Evolutionary conservation across 2,113 vertebrate species (phyloP).

Genomic region (Coracopsis vasa): DNA sequence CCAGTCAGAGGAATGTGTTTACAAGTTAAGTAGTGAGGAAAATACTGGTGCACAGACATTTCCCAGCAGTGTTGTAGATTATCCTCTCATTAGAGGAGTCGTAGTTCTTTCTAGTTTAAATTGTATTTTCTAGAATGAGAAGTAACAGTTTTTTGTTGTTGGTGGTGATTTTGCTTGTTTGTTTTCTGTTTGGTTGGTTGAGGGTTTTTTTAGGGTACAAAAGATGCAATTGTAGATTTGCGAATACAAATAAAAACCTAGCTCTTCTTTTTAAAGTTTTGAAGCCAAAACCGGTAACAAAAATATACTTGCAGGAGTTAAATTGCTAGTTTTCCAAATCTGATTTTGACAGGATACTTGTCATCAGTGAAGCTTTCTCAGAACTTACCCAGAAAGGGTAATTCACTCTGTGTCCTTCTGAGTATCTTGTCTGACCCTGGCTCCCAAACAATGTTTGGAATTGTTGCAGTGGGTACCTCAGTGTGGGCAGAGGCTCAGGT

Average conservation of each 20-base stretch:
- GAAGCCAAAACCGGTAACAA: not conserved
- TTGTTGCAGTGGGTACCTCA: not conserved
- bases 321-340: not conserved
- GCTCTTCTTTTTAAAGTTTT: not conserved
- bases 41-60: not conserved
- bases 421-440: not conserved
- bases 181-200: not conserved
- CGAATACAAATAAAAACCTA: not conserved
- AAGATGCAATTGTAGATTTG: not conserved
- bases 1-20: conserved; percentile 7
- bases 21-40: not conserved
- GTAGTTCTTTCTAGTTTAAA: not conserved
- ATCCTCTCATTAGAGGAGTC: not conserved
- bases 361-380: conserved; percentile 1
- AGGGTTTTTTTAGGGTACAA: not conserved
- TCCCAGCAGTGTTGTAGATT: not conserved
- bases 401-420: not conserved
- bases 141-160: not conserved
- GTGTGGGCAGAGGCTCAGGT: not conserved
- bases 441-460: not conserved
- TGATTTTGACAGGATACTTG: not conserved
- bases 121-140: not conserved
- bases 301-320: not conserved
- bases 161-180: not conserved
- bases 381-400: not conserved